Base-by-base conservation (phyloP, 2,113 vertebrate species). In the Pogona vitticeps region DNA sequence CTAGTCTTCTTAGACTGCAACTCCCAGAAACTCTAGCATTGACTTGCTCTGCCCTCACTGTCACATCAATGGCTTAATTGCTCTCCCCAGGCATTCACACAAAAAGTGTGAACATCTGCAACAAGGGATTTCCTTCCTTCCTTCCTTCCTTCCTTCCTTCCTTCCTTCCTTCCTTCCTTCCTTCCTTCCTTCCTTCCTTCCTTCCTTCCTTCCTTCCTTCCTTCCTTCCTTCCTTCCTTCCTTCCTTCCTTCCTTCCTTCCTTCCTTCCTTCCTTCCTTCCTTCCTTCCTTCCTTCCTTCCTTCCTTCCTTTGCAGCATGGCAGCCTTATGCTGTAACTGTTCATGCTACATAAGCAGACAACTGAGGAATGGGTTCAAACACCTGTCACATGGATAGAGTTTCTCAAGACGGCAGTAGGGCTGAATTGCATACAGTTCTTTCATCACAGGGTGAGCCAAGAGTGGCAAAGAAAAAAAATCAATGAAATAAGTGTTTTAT, bases 401-500 rank as follows among this genome's bases (percentile, higher is more conserved):
- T 67, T 14, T 3, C 36, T 2, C 3, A n/a, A 82, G 63, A 68
- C 28, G 68, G 40, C 40, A 33, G 46, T 36, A 58, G 10, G 46
- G 46, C n/a, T n/a, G n/a, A n/a, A n/a, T n/a, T n/a, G n/a, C n/a
- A n/a, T n/a, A n/a, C n/a, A 89, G 88, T 81, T 89, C 85, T 86
- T 70, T 91, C 93, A 93, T 88, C 87, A 81, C 20, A 13, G 91
- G 86, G 88, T 83, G 88, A 79, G 46, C 46, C 20, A 61, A 65
- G 33, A 17, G 14, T 18, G 65, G 59, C 56, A 83, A 58, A 36
- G 31, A 59, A 73, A 59, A 84, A 70, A 63, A 68, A 70, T 83
- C 88, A 93, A 84, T 91, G 91, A 94, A 92, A 90, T 81, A 86
- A 63, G 85, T 90, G 36, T 65, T 91, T 93, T 91, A 89, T 94